A percentile compares a stretch with the other conserved stretches of the same genome.
These are phyloP conservation scores for Paralichthys olivaceus DNA, from an alignment of 2,113 vertebrate genomes.

Conservation along the genomic window DNA sequence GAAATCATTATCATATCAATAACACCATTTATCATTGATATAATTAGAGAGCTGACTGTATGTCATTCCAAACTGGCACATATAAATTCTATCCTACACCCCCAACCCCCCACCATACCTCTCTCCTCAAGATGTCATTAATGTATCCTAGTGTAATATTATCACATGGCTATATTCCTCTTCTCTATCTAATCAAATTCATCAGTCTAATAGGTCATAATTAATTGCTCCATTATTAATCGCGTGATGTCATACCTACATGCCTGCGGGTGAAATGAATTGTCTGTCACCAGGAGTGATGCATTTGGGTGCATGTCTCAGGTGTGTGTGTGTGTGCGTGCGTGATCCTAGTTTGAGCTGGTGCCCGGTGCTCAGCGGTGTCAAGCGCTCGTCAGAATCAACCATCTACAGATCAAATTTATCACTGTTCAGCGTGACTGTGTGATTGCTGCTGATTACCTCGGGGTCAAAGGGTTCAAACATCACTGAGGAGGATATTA, in stretches of 20 bases:
- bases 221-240: conserved; percentile 81
- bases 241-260: conserved; percentile 76
- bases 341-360: conserved; percentile 17
- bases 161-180: conserved; percentile 69
- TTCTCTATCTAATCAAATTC: conserved; percentile 77
- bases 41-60: conserved; percentile 60
- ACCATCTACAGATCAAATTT: conserved; percentile 50
- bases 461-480: conserved; percentile 71
- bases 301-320: conserved; percentile 4
- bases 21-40: conserved; percentile 66
- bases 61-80: conserved; percentile 61
- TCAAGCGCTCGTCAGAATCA: conserved; percentile 66
- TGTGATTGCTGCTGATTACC: conserved; percentile 72
- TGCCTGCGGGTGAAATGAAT: conserved; percentile 62
- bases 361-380: conserved; percentile 19
- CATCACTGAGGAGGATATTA: conserved; percentile 78
- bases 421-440: conserved; percentile 51
- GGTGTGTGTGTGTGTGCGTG: neutral
- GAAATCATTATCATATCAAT: conserved; percentile 62
- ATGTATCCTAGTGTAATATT: conserved; percentile 73
- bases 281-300: conserved; percentile 62
- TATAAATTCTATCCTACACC: conserved; percentile 39
- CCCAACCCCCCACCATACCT: conserved; percentile 18
- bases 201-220: conserved; percentile 81
- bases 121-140: conserved; percentile 68